Evolutionary conservation across 2,113 vertebrate species (phyloP).

Genomic region (Python bivittatus): DNA sequence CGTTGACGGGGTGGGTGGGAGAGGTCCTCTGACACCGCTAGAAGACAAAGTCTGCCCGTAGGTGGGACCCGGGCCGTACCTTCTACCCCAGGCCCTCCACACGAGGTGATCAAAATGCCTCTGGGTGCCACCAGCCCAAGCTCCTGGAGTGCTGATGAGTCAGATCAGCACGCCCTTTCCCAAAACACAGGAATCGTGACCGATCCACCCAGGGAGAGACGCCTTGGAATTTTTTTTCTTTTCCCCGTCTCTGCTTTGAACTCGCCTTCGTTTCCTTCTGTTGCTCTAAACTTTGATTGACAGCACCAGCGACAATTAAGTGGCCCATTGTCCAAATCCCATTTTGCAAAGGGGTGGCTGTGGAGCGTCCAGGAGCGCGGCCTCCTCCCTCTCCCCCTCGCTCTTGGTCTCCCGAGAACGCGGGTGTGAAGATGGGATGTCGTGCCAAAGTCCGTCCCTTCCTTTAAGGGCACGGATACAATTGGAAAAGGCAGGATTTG

Average conservation of each 20-base stretch:
- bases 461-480: slow-evolving; percentile 75
- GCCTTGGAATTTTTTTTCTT: slow-evolving; percentile 71
- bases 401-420: slow-evolving; percentile 73
- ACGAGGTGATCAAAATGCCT: slow-evolving; percentile 65
- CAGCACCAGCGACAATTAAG: slow-evolving; percentile 32
- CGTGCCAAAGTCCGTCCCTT: slow-evolving; percentile 78
- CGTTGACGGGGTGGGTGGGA: background rate
- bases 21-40: background rate
- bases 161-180: slow-evolving; percentile 74
- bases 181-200: slow-evolving; percentile 76
- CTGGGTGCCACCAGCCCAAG: slow-evolving; percentile 68
- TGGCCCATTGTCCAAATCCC: background rate
- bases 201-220: slow-evolving; percentile 72
- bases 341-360: background rate
- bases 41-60: slow-evolving; percentile 46
- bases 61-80: slow-evolving; percentile 56
- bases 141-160: slow-evolving; percentile 68
- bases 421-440: slow-evolving; percentile 85
- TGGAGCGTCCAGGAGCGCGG: background rate
- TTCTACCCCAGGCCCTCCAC: slow-evolving; percentile 64
- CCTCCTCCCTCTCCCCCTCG: slow-evolving; percentile 23
- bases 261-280: slow-evolving; percentile 78
- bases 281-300: slow-evolving; percentile 47
- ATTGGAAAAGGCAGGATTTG: slow-evolving; percentile 68
- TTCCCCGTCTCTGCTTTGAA: slow-evolving; percentile 67